Evolutionary conservation across 1,140 invertebrate species (phyloP).

Genomic region (Drosophila insularis): DNA sequence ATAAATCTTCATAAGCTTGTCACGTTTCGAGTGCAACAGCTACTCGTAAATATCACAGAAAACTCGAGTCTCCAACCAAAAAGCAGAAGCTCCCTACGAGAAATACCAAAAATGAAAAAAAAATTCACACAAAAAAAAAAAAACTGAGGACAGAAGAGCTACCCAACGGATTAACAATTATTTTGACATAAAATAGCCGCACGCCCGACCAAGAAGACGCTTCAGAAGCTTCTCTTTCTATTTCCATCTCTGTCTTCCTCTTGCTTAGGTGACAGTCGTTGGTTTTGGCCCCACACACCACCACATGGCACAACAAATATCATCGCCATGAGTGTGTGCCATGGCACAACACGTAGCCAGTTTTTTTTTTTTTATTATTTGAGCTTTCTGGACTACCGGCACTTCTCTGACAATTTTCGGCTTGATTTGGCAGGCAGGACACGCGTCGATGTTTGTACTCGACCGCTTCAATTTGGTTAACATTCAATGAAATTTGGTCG

Average conservation of each 20-base stretch:
- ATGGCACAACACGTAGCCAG: constrained; percentile 61
- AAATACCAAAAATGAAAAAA: constrained; percentile 23
- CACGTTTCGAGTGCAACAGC: constrained; percentile 80
- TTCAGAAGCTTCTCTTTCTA: constrained; percentile 25
- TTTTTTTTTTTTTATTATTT: constrained; percentile 27
- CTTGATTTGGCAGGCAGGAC: constrained; percentile 67
- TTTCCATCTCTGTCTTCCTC: constrained; percentile 6
- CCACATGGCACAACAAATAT: constrained; percentile 30
- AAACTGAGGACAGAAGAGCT: constrained; percentile 18
- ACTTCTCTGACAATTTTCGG: constrained; percentile 39
- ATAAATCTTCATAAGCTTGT: constrained; percentile 81
- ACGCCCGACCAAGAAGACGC: constrained; percentile 40
- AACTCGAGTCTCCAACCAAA: constrained; percentile 29
- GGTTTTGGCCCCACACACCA: constrained; percentile 41
- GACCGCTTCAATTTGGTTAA: constrained; percentile 58
- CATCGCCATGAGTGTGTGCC: constrained; percentile 51
- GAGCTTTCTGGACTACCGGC: constrained; percentile 69
- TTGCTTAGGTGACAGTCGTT: constrained; percentile 49
- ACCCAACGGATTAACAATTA: constrained; percentile 71
- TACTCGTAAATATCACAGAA: constrained; percentile 74
- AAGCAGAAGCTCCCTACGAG: constrained; percentile 32
- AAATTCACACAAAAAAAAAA: constrained; percentile 26
- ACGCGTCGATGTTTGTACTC: constrained; percentile 47
- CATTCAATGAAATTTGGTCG: constrained; percentile 73
- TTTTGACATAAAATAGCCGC: constrained; percentile 77